A percentile compares a stretch with the other conserved stretches of the same genome.
These are phyloP conservation scores for Ornithorhynchus anatinus DNA, from an alignment of 2,113 vertebrate species.

Conservation along the genomic window DNA sequence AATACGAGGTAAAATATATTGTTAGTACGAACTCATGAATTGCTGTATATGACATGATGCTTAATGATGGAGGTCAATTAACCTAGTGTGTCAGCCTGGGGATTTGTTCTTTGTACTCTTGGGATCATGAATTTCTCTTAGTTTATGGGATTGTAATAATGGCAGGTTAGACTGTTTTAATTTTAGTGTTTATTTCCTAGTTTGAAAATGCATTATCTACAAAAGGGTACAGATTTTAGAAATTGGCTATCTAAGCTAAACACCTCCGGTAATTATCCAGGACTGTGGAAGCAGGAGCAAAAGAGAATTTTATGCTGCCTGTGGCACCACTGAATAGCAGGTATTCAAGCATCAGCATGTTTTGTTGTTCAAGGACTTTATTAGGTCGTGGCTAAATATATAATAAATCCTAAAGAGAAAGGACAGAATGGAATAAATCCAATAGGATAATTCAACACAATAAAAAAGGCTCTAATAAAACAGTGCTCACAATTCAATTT, in stretches of 20 bases:
- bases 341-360: not conserved
- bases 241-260: not conserved
- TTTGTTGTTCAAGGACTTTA: conserved; percentile 1
- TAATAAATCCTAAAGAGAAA: not conserved
- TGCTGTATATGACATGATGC: not conserved
- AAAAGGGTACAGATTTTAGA: not conserved
- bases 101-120: not conserved
- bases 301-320: not conserved
- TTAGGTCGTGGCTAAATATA: not conserved
- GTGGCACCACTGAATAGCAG: not conserved
- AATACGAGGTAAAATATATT: no score
- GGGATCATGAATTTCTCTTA: not conserved
- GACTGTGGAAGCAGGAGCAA: not conserved
- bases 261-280: not conserved
- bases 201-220: not conserved
- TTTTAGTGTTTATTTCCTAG: not conserved
- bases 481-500: conserved; percentile 4
- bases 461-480: conserved; percentile 3
- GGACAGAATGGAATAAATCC: conserved; percentile 1
- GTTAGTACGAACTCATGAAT: no score
- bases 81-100: not conserved
- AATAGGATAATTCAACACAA: not conserved
- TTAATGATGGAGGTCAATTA: not conserved
- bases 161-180: not conserved
- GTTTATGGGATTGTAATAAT: not conserved